phyloP scores from a whole-genome alignment of 2,888 invertebrate genomes.

The Syritta pipiens region DNA sequence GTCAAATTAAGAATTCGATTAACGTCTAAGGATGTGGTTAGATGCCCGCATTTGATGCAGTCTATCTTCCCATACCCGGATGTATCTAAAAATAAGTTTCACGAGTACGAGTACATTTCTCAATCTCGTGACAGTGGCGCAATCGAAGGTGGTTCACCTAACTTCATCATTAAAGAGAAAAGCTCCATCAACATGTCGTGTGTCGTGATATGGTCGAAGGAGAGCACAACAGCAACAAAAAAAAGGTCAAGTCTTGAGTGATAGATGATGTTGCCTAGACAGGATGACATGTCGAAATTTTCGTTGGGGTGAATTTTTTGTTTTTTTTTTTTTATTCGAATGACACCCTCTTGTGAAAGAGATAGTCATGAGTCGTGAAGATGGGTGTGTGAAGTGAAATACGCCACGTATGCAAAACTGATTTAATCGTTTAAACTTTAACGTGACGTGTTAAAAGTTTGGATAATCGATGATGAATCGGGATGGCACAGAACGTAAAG shows the following conservation, averaged over 20 bases:
- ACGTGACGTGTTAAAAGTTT: constrained; percentile 27
- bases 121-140: not conserved
- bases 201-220: constrained; percentile 62
- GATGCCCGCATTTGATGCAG: constrained; percentile 15
- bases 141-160: constrained; percentile 38
- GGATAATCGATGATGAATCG: constrained; percentile 41
- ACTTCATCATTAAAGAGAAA: constrained; percentile 47
- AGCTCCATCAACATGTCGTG: constrained; percentile 63
- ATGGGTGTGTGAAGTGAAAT: too few species aligned
- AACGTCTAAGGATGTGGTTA: constrained; percentile 24
- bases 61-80: constrained; percentile 6
- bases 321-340: constrained; percentile 27
- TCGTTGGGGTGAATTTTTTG: constrained; percentile 59
- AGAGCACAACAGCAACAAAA: too few species aligned
- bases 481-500: too few species aligned
- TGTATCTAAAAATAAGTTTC: constrained; percentile 22
- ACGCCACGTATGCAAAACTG: constrained; percentile 19
- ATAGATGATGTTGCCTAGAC: constrained; percentile 77
- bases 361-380: too few species aligned
- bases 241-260: constrained; percentile 80
- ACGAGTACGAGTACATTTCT: not conserved
- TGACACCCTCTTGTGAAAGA: not conserved
- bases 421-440: constrained; percentile 40
- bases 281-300: constrained; percentile 68
- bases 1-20: constrained; percentile 62